Percentiles rank a stretch among this genome's conserved stretches.
Evolutionary conservation across 37 sponge, comb jelly and placozoan species (phyloP).

Genomic region (Axinella damicornis): DNA sequence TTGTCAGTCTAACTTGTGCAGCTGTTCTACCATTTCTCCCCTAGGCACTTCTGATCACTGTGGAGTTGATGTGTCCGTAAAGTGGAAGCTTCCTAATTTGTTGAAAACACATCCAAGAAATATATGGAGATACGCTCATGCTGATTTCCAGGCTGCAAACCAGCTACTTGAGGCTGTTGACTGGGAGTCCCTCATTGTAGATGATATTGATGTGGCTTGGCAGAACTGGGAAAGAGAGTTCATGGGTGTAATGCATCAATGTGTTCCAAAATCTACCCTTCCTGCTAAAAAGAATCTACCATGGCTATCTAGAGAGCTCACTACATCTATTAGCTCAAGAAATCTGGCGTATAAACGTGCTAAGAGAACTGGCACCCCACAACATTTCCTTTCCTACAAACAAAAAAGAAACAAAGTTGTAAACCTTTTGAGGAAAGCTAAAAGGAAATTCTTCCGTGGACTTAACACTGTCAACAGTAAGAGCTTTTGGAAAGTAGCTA

Average conservation of each 20-base stretch:
- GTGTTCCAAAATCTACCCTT: neutral
- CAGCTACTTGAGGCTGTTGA: neutral
- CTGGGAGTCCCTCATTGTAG: neutral
- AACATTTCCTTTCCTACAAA: neutral
- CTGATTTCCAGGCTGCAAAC: neutral
- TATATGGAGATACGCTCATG: neutral
- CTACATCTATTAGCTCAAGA: neutral
- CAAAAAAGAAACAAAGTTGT: neutral
- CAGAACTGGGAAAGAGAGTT: neutral
- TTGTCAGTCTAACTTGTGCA: no score
- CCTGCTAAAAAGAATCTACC: neutral
- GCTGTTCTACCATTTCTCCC: neutral
- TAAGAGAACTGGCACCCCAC: neutral
- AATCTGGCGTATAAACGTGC: neutral
- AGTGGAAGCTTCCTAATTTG: no score
- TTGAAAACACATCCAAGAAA: neutral
- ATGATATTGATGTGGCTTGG: slow-evolving; percentile 1
- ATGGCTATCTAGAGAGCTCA: neutral
- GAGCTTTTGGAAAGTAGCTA: neutral
- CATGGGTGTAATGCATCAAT: neutral
- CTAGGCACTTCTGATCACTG: neutral
- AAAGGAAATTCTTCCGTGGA: neutral
- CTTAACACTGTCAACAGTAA: neutral
- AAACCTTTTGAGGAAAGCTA: neutral
- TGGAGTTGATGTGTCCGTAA: no score